phyloP scores from a whole-genome alignment of 2,888 invertebrate species.

The Herminia tarsipennalis region DNA sequence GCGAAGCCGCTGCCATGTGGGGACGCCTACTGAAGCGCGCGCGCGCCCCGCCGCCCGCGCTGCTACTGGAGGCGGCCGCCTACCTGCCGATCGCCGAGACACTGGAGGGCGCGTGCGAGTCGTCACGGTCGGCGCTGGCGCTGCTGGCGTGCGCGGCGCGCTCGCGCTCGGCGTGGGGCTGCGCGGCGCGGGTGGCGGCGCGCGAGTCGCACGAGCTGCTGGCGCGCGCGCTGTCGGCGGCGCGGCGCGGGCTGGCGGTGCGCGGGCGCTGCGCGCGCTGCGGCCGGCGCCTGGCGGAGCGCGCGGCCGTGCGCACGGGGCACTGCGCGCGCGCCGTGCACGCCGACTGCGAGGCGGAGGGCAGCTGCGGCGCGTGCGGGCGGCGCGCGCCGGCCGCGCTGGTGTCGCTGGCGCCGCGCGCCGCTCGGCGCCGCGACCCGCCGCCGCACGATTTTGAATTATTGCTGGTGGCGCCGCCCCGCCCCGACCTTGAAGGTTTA shows the following conservation, averaged over 20 bases:
- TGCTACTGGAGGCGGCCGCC: slow-evolving; percentile 56
- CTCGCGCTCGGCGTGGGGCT: slow-evolving; percentile 53
- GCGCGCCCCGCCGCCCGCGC: slow-evolving; percentile 56
- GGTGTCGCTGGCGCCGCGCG: slow-evolving; percentile 25
- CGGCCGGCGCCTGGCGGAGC: slow-evolving; percentile 50
- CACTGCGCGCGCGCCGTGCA: slow-evolving; percentile 74
- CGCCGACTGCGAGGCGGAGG: slow-evolving; percentile 58
- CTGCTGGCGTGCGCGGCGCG: slow-evolving; percentile 52
- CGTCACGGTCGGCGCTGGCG: slow-evolving; percentile 61
- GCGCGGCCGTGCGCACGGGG: slow-evolving; percentile 55
- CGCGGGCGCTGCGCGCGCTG: slow-evolving; percentile 67
- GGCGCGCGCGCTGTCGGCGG: slow-evolving; percentile 61
- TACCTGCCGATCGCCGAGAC: slow-evolving; percentile 54
- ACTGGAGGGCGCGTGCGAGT: slow-evolving; percentile 47
- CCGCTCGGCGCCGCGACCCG: slow-evolving; percentile 33
- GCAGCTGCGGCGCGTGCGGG: slow-evolving; percentile 63
- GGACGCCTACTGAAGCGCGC: slow-evolving; percentile 56
- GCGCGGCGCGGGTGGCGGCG: slow-evolving; percentile 51
- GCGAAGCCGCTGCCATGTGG: slow-evolving; percentile 61
- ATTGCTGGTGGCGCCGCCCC: slow-evolving; percentile 69
- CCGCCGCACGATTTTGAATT: slow-evolving; percentile 54
- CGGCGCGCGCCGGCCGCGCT: slow-evolving; percentile 45
- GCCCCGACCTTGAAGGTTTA: slow-evolving; percentile 75
- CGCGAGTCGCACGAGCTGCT: slow-evolving; percentile 55
- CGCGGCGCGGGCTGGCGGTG: slow-evolving; percentile 63